Conservation (phyloP, 2,888 invertebrate genomes). For the Vandiemenella viatica region DNA sequence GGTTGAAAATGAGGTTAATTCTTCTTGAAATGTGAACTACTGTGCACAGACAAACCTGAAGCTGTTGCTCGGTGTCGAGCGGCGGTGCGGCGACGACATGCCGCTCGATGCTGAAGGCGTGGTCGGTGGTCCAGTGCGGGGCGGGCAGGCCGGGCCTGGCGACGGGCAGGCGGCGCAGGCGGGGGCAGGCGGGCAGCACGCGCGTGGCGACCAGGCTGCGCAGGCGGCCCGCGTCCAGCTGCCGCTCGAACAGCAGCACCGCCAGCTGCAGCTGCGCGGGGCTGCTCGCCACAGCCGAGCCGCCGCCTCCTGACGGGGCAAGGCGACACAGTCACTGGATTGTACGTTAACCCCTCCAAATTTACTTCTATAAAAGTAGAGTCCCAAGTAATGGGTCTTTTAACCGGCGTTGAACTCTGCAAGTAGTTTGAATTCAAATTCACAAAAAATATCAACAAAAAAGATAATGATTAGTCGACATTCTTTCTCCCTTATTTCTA, state of each 20-base stretch:
- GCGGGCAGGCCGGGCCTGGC: slow-evolving; percentile 20
- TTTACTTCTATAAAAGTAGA: too few relatives aligned
- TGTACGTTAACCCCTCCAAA: too few relatives aligned
- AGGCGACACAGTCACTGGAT: too few relatives aligned
- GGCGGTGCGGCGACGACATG: slow-evolving; percentile 31
- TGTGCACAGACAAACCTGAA: slow-evolving; percentile 15
- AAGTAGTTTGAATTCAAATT: too few relatives aligned
- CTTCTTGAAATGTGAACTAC: too few relatives aligned
- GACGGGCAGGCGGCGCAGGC: slow-evolving; percentile 31
- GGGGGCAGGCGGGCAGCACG: slow-evolving; percentile 29
- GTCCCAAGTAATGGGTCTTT: too few relatives aligned
- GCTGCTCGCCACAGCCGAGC: slow-evolving; percentile 30
- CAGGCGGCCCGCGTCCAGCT: slow-evolving; percentile 28
- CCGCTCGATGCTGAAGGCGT: slow-evolving; percentile 32
- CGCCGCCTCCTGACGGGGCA: slow-evolving; percentile 30
- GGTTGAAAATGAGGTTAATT: too few relatives aligned
- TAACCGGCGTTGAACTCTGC: too few relatives aligned
- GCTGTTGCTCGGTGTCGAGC: slow-evolving; percentile 18
- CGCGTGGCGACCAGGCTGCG: slow-evolving; percentile 31
- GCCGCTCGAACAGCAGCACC: slow-evolving; percentile 31
- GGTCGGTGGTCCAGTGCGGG: slow-evolving; percentile 33
- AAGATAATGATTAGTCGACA: too few relatives aligned
- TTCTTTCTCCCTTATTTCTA: too few relatives aligned
- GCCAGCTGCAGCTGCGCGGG: slow-evolving; percentile 28
- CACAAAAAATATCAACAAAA: too few relatives aligned